Conservation (phyloP, 2,797 vertebrate genomes). For the Pygocentrus nattereri region DNA sequence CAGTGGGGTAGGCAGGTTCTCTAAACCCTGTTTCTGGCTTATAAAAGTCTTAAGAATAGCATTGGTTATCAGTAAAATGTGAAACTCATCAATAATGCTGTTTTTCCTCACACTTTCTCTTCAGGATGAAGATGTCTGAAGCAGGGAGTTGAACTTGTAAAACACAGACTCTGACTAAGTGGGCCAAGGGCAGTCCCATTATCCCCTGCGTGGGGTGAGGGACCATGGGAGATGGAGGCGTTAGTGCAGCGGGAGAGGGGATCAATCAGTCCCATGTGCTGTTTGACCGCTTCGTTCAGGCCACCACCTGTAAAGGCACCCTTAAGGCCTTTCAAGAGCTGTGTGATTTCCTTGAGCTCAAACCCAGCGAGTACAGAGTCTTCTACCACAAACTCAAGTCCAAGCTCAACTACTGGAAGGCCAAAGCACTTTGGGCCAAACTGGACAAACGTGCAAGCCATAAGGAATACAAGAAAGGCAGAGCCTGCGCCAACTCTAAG, state of each 20-base stretch:
- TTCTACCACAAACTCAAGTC: constrained; percentile 99
- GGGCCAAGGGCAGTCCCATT: constrained; percentile 70
- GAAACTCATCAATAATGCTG: background rate
- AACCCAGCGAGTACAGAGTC: constrained; percentile 89
- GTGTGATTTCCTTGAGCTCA: constrained; percentile 92
- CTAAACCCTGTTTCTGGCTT: background rate
- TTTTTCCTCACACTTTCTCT: constrained; percentile 14
- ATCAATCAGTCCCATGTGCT: constrained; percentile 87
- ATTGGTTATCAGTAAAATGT: background rate
- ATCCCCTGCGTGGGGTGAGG: constrained; percentile 67
- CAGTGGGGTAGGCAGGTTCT: background rate
- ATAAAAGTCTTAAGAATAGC: too few species aligned
- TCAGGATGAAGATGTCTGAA: constrained; percentile 74
- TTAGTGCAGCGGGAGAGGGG: constrained; percentile 71
- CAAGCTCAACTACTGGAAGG: constrained; percentile 99
- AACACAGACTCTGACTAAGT: constrained; percentile 56
- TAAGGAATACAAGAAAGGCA: constrained; percentile 98
- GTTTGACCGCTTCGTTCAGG: constrained; percentile 96
- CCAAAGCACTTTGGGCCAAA: constrained; percentile 98
- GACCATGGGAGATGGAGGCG: constrained; percentile 82
- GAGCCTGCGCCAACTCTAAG: constrained; percentile 92
- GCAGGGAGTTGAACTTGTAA: constrained; percentile 69
- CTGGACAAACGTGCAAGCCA: constrained; percentile 94
- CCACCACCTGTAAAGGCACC: constrained; percentile 92
- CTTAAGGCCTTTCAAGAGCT: constrained; percentile 97